A percentile compares a stretch with the other conserved stretches of the same genome.
Evolutionary conservation across 2,888 invertebrate genomes (phyloP).

Genomic region (Coelopa pilipes): DNA sequence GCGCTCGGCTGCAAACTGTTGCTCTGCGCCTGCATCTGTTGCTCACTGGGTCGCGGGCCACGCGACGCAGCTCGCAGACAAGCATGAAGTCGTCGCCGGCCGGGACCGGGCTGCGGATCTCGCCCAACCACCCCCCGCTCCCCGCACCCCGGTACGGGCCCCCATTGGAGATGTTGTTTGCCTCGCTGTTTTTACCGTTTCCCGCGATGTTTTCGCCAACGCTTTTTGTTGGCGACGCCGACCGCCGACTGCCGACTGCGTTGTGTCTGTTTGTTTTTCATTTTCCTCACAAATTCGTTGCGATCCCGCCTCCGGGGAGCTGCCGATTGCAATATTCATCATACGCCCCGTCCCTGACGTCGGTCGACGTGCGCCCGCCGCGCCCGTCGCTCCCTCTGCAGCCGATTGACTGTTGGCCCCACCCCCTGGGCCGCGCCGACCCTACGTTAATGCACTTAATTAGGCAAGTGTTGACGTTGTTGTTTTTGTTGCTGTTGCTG

Average conservation of each 20-base stretch:
- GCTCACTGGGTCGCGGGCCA: conserved; percentile 21
- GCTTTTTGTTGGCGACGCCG: too few species aligned
- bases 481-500: not conserved
- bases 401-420: too few species aligned
- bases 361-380: too few species aligned
- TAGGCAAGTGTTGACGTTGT: conserved; percentile 25
- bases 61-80: not conserved
- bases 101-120: too few species aligned
- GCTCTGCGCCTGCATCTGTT: conserved; percentile 13
- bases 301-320: conserved; percentile 16
- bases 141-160: too few species aligned
- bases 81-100: too few species aligned
- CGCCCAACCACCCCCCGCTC: too few species aligned
- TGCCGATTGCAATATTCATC: not conserved
- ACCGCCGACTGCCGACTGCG: not conserved
- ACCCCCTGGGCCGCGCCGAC: conserved; percentile 2
- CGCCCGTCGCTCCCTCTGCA: too few species aligned
- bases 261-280: conserved; percentile 31
- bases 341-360: too few species aligned
- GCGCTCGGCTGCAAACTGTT: conserved; percentile 10
- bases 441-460: conserved; percentile 26
- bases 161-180: too few species aligned
- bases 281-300: conserved; percentile 20
- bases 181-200: too few species aligned
- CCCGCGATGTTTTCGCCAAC: too few species aligned